Evolutionary conservation across 2,113 vertebrate species (phyloP), one percentile per base, ranked within the genome.

Genomic region (Sinocyclocheilus grahami): DNA sequence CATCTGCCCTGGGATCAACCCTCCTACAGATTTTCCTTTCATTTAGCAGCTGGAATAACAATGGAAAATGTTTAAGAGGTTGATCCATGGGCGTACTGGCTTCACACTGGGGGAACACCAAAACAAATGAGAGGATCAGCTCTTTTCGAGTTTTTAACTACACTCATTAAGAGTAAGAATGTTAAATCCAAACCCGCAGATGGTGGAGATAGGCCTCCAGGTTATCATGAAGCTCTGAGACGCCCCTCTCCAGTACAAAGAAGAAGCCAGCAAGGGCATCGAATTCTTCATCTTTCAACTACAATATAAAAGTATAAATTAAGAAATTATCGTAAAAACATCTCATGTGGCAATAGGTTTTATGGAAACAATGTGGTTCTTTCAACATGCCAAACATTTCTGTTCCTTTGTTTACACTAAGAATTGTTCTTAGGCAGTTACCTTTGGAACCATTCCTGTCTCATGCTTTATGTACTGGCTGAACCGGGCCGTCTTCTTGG

Each of bases 401-500:
- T 10, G 37, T 13, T 72, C 4, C 30, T 53, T 74, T 51, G 82
- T 88, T 83, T 84, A 55, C 5, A 82, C 58, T 37, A 85, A 79
- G 22, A 9, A 12, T 37, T 18, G 39, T 86, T 71, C 51, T n/a
- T 67, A 39, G 10, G 4, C 67, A 82, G 3, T 82, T 91, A 99
- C 98, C 95, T 96, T 98, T 42, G 95, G 74, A 83, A 94, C 91
- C 0, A 99, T 96, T 75, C 98, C 98, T 0, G 98, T 94, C 92
- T 98, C 97, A 0, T 97, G 97, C 92, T 98, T 96, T 90, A 99
- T 89, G 24, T 95, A 92, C 83, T 97, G 96, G 90, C 97, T 96
- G 82, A 99, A 91, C 39, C 98, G 93, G 0, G 96, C 94, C 0
- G 97, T 98, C 94, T 99, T 99, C 94, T 99, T 99, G 67, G 96